Base-by-base conservation (phyloP, 2,113 vertebrate genomes). In the Cyprinodon brontotheroides region DNA sequence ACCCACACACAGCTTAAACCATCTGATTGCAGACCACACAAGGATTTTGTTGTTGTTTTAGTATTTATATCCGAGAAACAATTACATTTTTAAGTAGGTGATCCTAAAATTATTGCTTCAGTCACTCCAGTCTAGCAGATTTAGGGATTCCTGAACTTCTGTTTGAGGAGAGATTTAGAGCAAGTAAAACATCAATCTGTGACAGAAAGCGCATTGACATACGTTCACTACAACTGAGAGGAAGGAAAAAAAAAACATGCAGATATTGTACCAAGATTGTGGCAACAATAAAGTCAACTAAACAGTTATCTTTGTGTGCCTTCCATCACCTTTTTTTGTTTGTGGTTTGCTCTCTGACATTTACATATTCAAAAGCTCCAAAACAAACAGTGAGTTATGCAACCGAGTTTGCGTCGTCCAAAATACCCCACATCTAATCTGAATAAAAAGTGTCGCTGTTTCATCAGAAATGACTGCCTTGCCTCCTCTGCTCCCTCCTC, bases 351-450 rank as follows among this genome's bases (percentile, higher is more conserved):
- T 70, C 57, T 40, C 62, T 74, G 65, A 64, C 85, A 91, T 93
- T 89, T 90, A 86, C 90, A 93, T 93, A 93, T 90, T 91, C 91
- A 93, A 84, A 57, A 92, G 81, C 81, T 77, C 73, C 69, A 72
- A 88, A 92, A 92, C 89, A 92, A 90, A 92, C 91, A 82, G 86
- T 89, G 92, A 90, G 83, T 88, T 91, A 92, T 88, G 87, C 79
- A 72, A 78, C 81, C 79, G 75, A 91, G 89, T 89, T 88, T 89
- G 87, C 83, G 71, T 66, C 62, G 89, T 90, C 89, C 88, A 91
- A 92, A 91, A 90, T 91, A 90, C 84, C 77, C 84, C 29, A 77
- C 88, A 88, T 90, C 79, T 77, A 70, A 90, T 91, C 83, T 84
- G 83, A 85, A 91, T 92, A 77, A 80, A 90, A 89, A 86, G 84